These are phyloP conservation scores for Crocuta crocuta DNA, from an alignment of 2,113 vertebrate genomes.

Conservation along the genomic window DNA sequence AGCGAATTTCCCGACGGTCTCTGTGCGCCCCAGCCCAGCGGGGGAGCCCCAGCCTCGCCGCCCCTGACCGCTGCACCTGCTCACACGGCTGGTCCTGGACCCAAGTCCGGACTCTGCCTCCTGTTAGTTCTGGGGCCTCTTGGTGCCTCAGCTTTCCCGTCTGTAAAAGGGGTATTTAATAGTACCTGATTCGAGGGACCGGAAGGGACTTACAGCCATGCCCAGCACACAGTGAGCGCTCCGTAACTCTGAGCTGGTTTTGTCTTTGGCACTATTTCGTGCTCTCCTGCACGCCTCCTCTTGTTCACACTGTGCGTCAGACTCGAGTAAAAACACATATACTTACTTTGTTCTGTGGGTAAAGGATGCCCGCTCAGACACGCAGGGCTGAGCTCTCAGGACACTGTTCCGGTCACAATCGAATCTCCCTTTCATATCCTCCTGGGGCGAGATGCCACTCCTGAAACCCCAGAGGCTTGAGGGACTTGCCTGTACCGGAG, in stretches of 20 bases:
- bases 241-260: background rate
- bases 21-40: background rate
- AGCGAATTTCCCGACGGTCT: background rate
- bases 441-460: background rate
- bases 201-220: background rate
- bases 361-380: fast-evolving
- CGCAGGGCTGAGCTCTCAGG: background rate
- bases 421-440: background rate
- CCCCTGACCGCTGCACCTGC: background rate
- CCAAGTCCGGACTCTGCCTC: background rate
- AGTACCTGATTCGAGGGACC: background rate
- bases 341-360: fast-evolving
- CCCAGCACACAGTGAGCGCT: fast-evolving
- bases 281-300: background rate
- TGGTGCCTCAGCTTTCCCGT: background rate
- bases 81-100: background rate
- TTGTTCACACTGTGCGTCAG: background rate
- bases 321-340: background rate
- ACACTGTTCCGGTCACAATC: background rate
- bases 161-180: background rate
- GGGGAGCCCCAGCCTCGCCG: background rate
- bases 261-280: background rate
- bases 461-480: background rate
- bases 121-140: background rate
- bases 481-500: background rate